phyloP scores from a whole-genome alignment of 2,797 vertebrate genomes.

The Premnoplex brunnescens region DNA sequence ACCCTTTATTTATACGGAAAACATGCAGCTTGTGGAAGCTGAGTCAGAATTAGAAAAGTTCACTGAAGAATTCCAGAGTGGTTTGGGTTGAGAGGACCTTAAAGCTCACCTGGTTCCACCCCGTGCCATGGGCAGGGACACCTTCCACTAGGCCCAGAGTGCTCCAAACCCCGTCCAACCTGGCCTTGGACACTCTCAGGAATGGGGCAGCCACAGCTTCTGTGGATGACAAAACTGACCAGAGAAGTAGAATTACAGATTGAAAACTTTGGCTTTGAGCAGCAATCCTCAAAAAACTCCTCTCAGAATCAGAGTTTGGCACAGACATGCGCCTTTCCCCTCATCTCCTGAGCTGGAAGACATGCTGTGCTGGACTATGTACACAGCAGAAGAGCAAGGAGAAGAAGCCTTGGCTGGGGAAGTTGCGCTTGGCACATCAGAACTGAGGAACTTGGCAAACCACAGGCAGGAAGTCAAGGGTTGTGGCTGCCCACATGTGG shows the following conservation, averaged over 20 bases:
- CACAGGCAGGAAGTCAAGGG: neutral
- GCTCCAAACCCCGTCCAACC: accelerated
- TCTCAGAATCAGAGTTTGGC: neutral
- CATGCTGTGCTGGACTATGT: neutral
- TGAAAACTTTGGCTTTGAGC: neutral
- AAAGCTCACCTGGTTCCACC: neutral
- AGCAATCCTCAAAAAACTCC: neutral
- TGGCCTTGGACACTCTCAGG: neutral
- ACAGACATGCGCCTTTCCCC: accelerated
- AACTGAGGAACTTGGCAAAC: neutral
- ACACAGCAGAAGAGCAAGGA: neutral
- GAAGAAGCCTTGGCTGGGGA: neutral
- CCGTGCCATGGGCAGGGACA: neutral
- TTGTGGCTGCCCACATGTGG: constrained; percentile 2
- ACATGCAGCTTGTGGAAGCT: neutral
- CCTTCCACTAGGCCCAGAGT: neutral
- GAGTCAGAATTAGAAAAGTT: neutral
- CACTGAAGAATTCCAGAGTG: neutral
- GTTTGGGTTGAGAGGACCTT: neutral
- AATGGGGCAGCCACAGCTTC: neutral
- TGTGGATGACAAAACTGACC: neutral
- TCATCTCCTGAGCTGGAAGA: neutral
- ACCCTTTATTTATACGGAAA: neutral
- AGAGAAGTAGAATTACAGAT: neutral
- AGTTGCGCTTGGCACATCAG: neutral